Evolutionary conservation across 2,888 invertebrate species (phyloP), one percentile per base, ranked within the genome.

Genomic region (Macaria notata): DNA sequence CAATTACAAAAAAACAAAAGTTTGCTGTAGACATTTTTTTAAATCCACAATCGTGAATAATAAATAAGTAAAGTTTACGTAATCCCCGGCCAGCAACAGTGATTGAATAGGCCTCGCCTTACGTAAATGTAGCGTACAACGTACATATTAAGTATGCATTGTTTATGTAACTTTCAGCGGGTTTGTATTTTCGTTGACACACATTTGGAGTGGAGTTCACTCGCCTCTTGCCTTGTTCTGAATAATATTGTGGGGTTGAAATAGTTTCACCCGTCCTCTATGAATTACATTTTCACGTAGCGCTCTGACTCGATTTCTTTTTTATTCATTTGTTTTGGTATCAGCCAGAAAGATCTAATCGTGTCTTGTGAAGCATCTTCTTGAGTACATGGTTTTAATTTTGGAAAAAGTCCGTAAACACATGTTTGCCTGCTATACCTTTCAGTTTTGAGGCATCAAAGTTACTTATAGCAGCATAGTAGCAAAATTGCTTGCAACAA

Each of bases 21-120:
- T 19, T 19, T 19, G 1, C 7, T 36, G 4, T 36, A 3, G 5
- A 3, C 33, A 36, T 41, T 41, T 42, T 45, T 41, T 45, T 51
- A 49, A 42, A 53, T 54, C 41, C 46, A n/a, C 6, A 47, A 68
- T 63, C 64, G 66, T 69, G 69, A 76, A 76, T 69, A 79, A 77
- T 75, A 70, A 69, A 68, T 70, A 66, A 6, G 33, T 36, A 7
- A 36, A 73, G 64, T 73, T 88, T 84, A 87, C 78, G 79, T 84
- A 88, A 88, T 74, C 69, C 62, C 75, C 78, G 84, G 81, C 83
- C 85, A 79, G 75, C 76, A 63, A 62, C 70, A 78, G 79, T 83
- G 84, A 88, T 87, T 87, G 84, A 87, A 87, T 88, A 84, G 83
- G 78, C 77, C 75, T 75, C 81, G 76, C 78, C 85, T 89, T 89